phyloP scores from a whole-genome alignment of 1,140 invertebrate species.

The Nilaparvata lugens region DNA sequence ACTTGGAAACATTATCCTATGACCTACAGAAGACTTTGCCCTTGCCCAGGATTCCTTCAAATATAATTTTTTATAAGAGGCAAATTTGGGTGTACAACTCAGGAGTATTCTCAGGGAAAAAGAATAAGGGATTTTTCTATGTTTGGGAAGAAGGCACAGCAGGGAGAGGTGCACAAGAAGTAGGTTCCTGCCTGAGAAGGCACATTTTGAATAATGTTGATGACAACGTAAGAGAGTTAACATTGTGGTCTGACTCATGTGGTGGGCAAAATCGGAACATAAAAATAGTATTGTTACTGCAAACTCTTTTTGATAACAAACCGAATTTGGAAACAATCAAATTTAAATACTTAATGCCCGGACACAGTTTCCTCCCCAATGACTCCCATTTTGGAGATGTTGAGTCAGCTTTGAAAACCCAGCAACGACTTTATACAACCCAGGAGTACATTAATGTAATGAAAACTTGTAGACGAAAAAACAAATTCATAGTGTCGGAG shows the following conservation, averaged over 20 bases:
- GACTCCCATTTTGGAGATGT: constrained; percentile 33
- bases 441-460: constrained; percentile 30
- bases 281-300: constrained; percentile 21
- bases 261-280: constrained; percentile 31
- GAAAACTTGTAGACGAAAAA: constrained; percentile 26
- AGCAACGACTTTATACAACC: constrained; percentile 28
- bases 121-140: constrained; percentile 26
- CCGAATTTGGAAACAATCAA: constrained; percentile 27
- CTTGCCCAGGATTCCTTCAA: constrained; percentile 29
- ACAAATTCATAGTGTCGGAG: constrained; percentile 17
- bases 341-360: constrained; percentile 30
- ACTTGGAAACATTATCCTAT: constrained; percentile 25
- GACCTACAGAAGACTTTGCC: constrained; percentile 32
- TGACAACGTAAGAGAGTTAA: constrained; percentile 25
- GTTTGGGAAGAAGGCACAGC: constrained; percentile 31
- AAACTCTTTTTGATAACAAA: constrained; percentile 6
- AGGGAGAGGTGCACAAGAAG: constrained; percentile 31
- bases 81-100: constrained; percentile 28
- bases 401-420: constrained; percentile 29
- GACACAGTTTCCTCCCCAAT: constrained; percentile 34
- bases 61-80: constrained; percentile 30
- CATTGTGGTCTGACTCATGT: constrained; percentile 34
- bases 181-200: constrained; percentile 31
- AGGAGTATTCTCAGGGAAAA: constrained; percentile 25
- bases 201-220: constrained; percentile 25